These are phyloP conservation scores for Gnathochromis pfefferi DNA, from an alignment of 2,113 vertebrate genomes.

Conservation along the genomic window DNA sequence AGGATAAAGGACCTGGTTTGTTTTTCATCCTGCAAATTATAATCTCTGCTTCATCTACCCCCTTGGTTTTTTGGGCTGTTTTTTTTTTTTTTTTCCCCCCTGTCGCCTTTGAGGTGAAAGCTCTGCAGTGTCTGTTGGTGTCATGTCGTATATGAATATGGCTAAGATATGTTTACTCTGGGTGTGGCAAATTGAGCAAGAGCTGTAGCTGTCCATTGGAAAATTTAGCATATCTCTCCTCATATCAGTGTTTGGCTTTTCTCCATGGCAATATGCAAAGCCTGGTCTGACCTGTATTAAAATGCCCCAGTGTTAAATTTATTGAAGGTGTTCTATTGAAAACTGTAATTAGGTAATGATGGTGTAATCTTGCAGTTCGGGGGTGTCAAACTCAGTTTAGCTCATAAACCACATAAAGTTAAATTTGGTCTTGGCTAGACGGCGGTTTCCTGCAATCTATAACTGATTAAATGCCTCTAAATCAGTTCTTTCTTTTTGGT, in stretches of 20 bases:
- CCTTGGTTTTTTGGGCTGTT: not conserved
- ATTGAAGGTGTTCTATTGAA: not conserved
- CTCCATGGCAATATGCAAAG: conserved; percentile 41
- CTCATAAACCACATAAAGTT: not conserved
- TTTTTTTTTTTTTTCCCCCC: no score
- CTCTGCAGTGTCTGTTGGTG: conserved; percentile 8
- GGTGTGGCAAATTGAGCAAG: conserved; percentile 48
- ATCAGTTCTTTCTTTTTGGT: not conserved
- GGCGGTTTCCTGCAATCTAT: not conserved
- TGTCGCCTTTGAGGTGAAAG: no score
- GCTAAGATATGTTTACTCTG: conserved; percentile 50
- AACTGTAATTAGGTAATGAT: not conserved
- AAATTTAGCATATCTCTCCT: conserved; percentile 27
- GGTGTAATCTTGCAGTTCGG: not conserved
- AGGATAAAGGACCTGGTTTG: not conserved
- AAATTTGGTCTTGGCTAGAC: not conserved
- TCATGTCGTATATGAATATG: conserved; percentile 41
- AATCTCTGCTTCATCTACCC: not conserved
- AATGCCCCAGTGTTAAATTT: not conserved
- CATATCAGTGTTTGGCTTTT: conserved; percentile 9
- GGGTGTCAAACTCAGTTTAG: not conserved
- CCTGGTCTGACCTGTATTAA: not conserved
- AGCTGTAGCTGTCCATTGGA: conserved; percentile 29
- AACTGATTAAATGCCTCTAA: not conserved
- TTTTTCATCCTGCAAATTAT: not conserved